Evolutionary conservation across 2,113 vertebrate genomes (phyloP).

Genomic region (Daphoenositta chrysoptera): DNA sequence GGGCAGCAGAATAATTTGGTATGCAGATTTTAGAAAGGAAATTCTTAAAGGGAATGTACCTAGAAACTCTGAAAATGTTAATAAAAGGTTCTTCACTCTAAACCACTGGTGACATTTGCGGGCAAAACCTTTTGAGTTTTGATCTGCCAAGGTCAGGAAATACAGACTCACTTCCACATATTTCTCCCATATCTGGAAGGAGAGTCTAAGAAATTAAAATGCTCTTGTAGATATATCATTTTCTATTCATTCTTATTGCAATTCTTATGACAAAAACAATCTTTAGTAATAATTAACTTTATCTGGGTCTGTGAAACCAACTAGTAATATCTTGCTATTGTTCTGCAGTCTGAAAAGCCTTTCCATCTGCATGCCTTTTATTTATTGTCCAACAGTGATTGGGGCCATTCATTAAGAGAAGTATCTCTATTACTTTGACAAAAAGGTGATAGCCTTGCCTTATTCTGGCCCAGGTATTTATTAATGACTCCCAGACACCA

Average conservation of each 20-base stretch:
- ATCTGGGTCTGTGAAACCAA: not conserved
- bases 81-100: constrained; percentile 27
- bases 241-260: not conserved
- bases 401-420: constrained; percentile 48
- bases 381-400: constrained; percentile 14
- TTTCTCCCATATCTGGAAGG: constrained; percentile 14
- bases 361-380: constrained; percentile 9
- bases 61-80: constrained; percentile 53
- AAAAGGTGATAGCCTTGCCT: constrained; percentile 53
- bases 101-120: constrained; percentile 12
- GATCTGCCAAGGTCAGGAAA: constrained; percentile 30
- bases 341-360: not conserved
- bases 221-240: not conserved
- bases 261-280: constrained; percentile 27
- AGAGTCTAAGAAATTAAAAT: constrained; percentile 17
- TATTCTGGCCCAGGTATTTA: constrained; percentile 19
- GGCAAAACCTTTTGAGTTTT: constrained; percentile 50
- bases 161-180: not conserved
- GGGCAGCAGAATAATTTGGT: constrained; percentile 45
- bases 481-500: constrained; percentile 50
- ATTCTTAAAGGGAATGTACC: constrained; percentile 33
- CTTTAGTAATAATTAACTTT: constrained; percentile 39
- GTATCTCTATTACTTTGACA: constrained; percentile 43
- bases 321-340: not conserved
- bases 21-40: constrained; percentile 18